Base-by-base conservation (phyloP, 2,888 invertebrate species). In the Dolichopus griseipennis region DNA sequence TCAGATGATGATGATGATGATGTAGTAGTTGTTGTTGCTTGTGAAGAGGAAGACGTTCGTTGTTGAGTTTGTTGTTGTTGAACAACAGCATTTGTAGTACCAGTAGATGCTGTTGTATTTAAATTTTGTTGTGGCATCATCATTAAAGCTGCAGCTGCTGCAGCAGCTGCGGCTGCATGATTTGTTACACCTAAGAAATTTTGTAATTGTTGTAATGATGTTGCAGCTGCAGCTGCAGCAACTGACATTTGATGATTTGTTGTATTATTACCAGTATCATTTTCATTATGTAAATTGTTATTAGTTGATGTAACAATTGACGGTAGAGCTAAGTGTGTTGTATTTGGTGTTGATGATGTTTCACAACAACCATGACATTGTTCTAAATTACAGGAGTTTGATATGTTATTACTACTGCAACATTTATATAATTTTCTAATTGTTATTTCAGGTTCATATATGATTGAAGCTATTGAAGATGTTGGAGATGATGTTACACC, bases 371-470 rank as follows among this genome's bases (percentile, higher is more conserved):
- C 37, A 27, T 27, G 65, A 65, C 69, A 69, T 52, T 61, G 64
- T 37, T 37, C 64, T 61, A 64, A 67, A 61, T 66, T 52, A n/a
- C 65, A 12, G 12, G n/a, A 27, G 27, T 63, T 63, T 27, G 22
- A 27, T 18, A n/a, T 27, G 27, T 63, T 63, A 20, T 37, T n/a
- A 64, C 71, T 71, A 43, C 70, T 68, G 72, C 80, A 79, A 69
- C 79, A 81, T 74, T 81, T 81, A 72, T 79, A 81, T 74, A 80
- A 75, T 75, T 78, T 77, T 63, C 78, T 76, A 74, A 81, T 80
- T 67, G 79, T 80, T 71, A 81, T 76, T 73, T 81, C 81, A 12
- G 79, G 79, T 69, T 81, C 81, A 72, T 75, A 78, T 43, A 77
- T 72, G 65, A 68, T 64, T 52, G 72, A 68, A 61, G 69, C 34